Percentiles rank a stretch among this genome's conserved stretches.
These are phyloP conservation scores for Porites australiensis DNA, from an alignment of 64 coral and sea anemone species.

Conservation along the genomic window DNA sequence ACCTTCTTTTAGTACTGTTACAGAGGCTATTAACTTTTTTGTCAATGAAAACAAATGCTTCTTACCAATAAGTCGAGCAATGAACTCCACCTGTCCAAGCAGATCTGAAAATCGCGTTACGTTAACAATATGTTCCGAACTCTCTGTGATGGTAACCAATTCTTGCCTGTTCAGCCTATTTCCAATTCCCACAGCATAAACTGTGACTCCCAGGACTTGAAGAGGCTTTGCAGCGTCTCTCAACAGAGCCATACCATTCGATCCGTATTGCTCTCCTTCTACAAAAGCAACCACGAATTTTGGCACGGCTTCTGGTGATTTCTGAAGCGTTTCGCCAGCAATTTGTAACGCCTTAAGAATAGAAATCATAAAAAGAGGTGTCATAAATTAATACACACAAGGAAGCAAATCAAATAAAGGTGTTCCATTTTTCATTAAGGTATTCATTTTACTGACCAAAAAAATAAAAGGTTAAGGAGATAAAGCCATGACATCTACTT, in stretches of 20 bases:
- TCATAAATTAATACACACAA: no score
- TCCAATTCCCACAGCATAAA: conserved; percentile 75
- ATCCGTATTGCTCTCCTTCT: conserved; percentile 47
- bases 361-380: not conserved
- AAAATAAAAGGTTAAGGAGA: no score
- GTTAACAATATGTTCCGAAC: conserved; percentile 65
- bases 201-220: conserved; percentile 67
- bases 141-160: conserved; percentile 51
- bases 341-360: conserved; percentile 36
- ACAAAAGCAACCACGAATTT: conserved; percentile 73
- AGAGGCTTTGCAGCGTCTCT: conserved; percentile 66
- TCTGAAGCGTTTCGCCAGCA: conserved; percentile 40
- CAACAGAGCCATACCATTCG: conserved; percentile 28
- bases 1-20: no score
- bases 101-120: conserved; percentile 68
- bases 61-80: conserved; percentile 80
- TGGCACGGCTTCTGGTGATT: conserved; percentile 35
- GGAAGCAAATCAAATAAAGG: no score
- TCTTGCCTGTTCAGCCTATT: conserved; percentile 33
- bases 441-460: no score
- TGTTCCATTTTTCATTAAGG: no score
- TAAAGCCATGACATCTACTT: no score
- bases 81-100: conserved; percentile 50
- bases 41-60: not conserved
- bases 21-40: no score